Evolutionary conservation across 1,140 invertebrate species (phyloP), one percentile per base, ranked within the genome.

Genomic region (Lepidurus arcticus): DNA sequence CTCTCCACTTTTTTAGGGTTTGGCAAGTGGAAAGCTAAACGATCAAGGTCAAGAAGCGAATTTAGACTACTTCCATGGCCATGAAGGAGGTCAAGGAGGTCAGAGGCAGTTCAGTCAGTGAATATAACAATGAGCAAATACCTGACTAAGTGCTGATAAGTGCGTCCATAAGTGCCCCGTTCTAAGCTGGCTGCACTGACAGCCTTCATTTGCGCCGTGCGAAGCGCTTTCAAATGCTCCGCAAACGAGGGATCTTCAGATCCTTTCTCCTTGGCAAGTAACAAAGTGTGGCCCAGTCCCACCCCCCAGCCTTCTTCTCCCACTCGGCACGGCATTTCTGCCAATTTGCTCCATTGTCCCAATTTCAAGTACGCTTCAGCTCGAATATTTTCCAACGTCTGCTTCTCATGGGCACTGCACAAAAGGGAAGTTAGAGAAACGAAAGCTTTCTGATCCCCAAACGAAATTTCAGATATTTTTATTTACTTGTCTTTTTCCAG

Each of bases 321-420:
- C 82, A 83, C 85, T 26, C 82, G 43, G 73, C 42, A 47, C 8
- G 89, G 83, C 9, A 90, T 81, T 43, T 89, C 85, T n/a, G 93
- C 90, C 1, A 96, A 83, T 79, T 91, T 88, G 44, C 92, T 91
- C 85, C 94, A 97, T 80, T 91, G 89, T 6, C 92, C 91, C 7
- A 98, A 86, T 81, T 93, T 90, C 94, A 94, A 98, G 34, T 95
- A 88, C 1, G 94, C 90, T 84, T 98, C 96, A 1, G 93, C 90
- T 79, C 86, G 84, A 79, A 85, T 87, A 11, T 85, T 81, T 79
- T 87, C 85, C 26, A 90, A 77, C 47, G 85, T 81, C 0, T 82
- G 75, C 47, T 86, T 83, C 73, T 84, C 81, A 10, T 85, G 84
- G 73, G 86, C 83, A 42, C 77, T 74, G 44, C 78, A 47, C 45